Evolutionary conservation across 2,888 invertebrate species (phyloP), one percentile per base, ranked within the genome.

Genomic region (Caenorhabditis plicata): DNA sequence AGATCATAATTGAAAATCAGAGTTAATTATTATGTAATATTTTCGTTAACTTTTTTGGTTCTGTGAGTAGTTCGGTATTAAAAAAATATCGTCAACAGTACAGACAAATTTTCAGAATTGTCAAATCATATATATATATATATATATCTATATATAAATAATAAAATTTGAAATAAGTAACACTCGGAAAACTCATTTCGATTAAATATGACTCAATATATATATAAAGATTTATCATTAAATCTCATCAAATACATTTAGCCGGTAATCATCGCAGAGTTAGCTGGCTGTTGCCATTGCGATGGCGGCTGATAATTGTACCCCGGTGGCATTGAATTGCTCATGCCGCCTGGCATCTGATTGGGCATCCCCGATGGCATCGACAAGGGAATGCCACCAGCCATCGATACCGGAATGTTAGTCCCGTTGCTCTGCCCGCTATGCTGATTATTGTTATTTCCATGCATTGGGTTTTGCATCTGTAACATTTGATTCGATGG

Each of bases 181-280:
- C 15, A 17, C 23, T 35, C 29, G 5, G 22, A 8, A 39, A 17
- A 7, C 9, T 25, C 26, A 17, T 29, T 25, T 25, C 15, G 11
- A 26, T 27, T 26, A 5, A 31, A 13, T 17, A 20, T 32, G 11
- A 20, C 19, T 48, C 19, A 27, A 17, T 17, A 4, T 26, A 4
- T n/a, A 9, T 4, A 40, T 20, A 40, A 19, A 5, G 8, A 23
- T 13, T 33, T 22, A 3, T 40, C 52, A 39, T 38, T 27, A n/a
- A n/a, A 36, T n/a, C 20, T 20, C 7, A 11, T 9, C 31, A n/a
- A 20, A 11, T 35, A n/a, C 15, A 20, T 5, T 51, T 55, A 64
- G 32, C 68, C 65, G 23, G 68, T 68, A 15, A 68, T 68, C 68
- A 68, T 68, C 4, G 68, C 60, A 2, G 68, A 60, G 40, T 65